Base-by-base conservation (phyloP, 2,888 invertebrate species). In the Coecobrya sp. region DNA sequence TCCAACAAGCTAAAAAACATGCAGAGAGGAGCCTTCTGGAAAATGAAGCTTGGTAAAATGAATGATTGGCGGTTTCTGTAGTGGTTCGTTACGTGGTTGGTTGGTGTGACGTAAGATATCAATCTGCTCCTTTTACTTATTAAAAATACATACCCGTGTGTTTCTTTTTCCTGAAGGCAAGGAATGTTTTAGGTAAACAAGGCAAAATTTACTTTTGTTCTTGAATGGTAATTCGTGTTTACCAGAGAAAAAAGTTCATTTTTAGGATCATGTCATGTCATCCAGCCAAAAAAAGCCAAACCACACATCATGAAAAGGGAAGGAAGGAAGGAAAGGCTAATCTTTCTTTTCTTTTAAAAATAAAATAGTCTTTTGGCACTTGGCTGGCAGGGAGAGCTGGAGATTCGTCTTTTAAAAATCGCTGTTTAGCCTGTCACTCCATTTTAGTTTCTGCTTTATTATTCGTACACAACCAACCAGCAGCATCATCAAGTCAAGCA, bases 181-280 rank as follows among this genome's bases (percentile, higher is more conserved):
- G 30, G 52, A 86, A 70, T 49, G 45, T 16, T 81, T 88, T 89
- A 42, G 68, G 81, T 82, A 89, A 82, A 89, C 89, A 82, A 81
- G 22, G 79, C 62, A n/a, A 16, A 70, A 70, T 22, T 36, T 68
- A 42, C 49, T 65, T 42, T 16, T 70, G 30, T 62, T 22, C 22
- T 19, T n/a, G 59, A 10, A 22, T 22, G 8, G n/a, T 55, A 10
- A 49, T 82, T 55, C 25, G 0, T 84, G 4, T 84, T 62, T 16
- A 84, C 73, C 49, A 7, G 22, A 45, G 45, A 73, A 49, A 59
- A 90, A 90, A 86, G 79, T 65, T 79, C 85, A 85, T 85, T 86
- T 87, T 85, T 22, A 45, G 79, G 90, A 79, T 86, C 76, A 76
- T 84, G 84, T 73, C 89, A 89, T 73, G 84, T 89, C 89, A 84